Percentiles rank a stretch among this genome's conserved stretches.
phyloP scores from a whole-genome alignment of 2,113 vertebrate genomes.

The Meleagris gallopavo region DNA sequence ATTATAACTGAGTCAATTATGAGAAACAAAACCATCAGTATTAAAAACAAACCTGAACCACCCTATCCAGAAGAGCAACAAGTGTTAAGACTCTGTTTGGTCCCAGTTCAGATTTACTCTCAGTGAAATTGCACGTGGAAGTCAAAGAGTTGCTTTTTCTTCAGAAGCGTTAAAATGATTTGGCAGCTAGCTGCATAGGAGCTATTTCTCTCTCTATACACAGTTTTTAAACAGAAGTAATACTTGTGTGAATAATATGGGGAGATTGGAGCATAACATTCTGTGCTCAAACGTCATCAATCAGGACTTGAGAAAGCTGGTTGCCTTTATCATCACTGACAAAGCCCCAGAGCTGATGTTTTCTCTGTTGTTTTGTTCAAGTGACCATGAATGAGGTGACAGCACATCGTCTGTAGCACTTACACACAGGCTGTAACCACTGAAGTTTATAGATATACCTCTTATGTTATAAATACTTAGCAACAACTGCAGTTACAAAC shows the following conservation, averaged over 20 bases:
- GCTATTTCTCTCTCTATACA: not conserved
- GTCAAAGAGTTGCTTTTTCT: not conserved
- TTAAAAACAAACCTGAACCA: not conserved
- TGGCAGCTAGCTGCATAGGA: not conserved
- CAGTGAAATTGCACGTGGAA: not conserved
- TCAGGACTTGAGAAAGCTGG: not conserved
- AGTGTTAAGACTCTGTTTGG: not conserved
- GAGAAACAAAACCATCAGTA: not conserved
- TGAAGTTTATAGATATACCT: not conserved
- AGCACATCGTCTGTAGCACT: not conserved
- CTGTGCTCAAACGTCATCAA: not conserved
- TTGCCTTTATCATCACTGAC: not conserved
- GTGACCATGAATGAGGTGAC: not conserved
- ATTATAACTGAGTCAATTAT: not conserved
- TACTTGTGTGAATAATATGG: fast-evolving
- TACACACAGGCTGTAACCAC: not conserved
- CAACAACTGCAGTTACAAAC: not conserved
- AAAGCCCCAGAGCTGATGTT: not conserved
- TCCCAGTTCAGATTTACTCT: not conserved
- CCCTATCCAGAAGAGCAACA: not conserved
- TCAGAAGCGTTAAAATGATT: not conserved
- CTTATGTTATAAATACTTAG: not conserved
- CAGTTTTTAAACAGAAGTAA: not conserved
- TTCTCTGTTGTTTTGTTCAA: not conserved
- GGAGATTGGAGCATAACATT: not conserved